Base-by-base conservation (phyloP, 2,888 invertebrate genomes). In the Piscicola geometra region DNA sequence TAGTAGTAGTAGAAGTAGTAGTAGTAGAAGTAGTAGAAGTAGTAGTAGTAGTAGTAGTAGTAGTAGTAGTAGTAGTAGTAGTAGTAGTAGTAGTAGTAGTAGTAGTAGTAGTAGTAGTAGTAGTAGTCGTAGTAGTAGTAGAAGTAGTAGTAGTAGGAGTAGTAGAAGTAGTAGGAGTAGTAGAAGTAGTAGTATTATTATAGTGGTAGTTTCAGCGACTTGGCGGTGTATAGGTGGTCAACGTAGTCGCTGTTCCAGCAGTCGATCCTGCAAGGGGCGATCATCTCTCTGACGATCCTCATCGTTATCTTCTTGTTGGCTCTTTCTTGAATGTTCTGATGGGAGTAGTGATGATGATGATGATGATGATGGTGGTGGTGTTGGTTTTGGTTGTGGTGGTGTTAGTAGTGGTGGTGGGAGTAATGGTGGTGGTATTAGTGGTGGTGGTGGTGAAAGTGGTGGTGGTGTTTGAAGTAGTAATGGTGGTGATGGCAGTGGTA, bases 171-270 rank as follows among this genome's bases (percentile, higher is more conserved):
- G 41, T 9, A 41, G 41, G 41, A 41, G 41, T 9, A 5, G 41
- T 5, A 41, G 41, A 41, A 41, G 41, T 15, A 41, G 41, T 9
- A 41, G 41, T 15, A 15, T 41, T 15, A 41, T 41, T 9, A 5
- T 9, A 41, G 9, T 41, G 41, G 5, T 15, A 15, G 15, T 9
- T 5, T 41, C 9, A 15, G 15, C 9, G 15, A 41, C 41, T 15
- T 41, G 41, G 41, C 41, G 41, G 9, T 56, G 60, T 18, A n/a
- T 3, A 56, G 60, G 60, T 25, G 25, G 60, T 56, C 60, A 25
- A 56, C 12, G 25, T 56, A 56, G 9, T 56, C n/a, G 60, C n/a
- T 5, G 60, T 56, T 56, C 60, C 60, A 56, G 25, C 60, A 56
- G 25, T 56, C 60, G 3, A 56, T 21, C 25, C 3, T 15, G n/a